These are phyloP conservation scores for Apogon hyalosoma DNA, from an alignment of 2,797 vertebrate species.

Conservation along the genomic window DNA sequence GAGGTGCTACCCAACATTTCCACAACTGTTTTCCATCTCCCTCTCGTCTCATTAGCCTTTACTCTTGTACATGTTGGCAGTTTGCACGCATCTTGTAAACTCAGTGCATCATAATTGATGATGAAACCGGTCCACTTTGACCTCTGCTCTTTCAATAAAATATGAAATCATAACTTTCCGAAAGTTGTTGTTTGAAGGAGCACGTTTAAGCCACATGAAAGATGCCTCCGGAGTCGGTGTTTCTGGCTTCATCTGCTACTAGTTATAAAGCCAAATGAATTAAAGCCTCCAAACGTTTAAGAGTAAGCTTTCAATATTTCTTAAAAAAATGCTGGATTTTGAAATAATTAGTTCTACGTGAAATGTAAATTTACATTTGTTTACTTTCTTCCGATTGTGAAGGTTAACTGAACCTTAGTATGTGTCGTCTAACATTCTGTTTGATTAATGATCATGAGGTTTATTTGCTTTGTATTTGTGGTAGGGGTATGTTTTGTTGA, in stretches of 20 bases:
- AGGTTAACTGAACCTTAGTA: too few relatives aligned
- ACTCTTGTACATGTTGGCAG: conserved; percentile 13
- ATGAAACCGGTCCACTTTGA: conserved; percentile 1
- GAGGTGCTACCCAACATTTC: conserved; percentile 33
- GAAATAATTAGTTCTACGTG: too few relatives aligned
- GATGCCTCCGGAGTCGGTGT: too few relatives aligned
- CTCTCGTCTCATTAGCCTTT: conserved; percentile 21
- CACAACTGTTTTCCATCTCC: conserved; percentile 44
- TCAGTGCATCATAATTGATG: conserved; percentile 19
- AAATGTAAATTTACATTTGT: too few relatives aligned
- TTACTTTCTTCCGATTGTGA: too few relatives aligned
- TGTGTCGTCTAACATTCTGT: too few relatives aligned
- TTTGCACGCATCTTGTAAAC: conserved; percentile 33
- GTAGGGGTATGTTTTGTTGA: too few relatives aligned
- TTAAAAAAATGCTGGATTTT: too few relatives aligned
- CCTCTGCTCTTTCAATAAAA: background rate
- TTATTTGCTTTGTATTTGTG: too few relatives aligned
- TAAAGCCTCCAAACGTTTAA: background rate
- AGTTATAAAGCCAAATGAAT: background rate
- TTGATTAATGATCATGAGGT: too few relatives aligned
- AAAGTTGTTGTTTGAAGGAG: background rate
- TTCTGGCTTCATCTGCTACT: too few relatives aligned
- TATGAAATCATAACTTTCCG: conserved; percentile 26
- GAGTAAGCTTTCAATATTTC: too few relatives aligned
- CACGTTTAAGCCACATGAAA: background rate